Percentiles rank a stretch among this genome's conserved stretches.
These are phyloP conservation scores for Ophiodon elongatus DNA, from an alignment of 2,113 vertebrate genomes.

Conservation along the genomic window DNA sequence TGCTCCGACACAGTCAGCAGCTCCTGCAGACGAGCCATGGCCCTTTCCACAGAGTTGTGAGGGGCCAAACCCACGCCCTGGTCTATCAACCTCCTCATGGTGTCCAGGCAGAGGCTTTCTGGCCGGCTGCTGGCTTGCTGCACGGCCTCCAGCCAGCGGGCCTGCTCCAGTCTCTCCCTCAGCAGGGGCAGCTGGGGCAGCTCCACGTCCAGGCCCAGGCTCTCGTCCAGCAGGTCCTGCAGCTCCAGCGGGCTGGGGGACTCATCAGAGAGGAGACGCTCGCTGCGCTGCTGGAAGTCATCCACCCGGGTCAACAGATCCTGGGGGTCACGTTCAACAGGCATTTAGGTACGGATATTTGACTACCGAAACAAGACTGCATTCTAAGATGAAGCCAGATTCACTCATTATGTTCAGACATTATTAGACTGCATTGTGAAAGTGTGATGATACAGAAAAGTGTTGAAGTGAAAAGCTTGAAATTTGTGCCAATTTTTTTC, in stretches of 20 bases:
- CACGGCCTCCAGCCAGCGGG: conserved; percentile 94
- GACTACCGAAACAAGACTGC: neutral
- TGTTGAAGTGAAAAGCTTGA: neutral
- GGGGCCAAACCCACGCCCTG: conserved; percentile 94
- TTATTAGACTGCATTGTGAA: neutral
- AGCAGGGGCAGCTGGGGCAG: conserved; percentile 90
- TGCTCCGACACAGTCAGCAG: conserved; percentile 95
- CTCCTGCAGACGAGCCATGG: conserved; percentile 96
- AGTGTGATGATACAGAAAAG: neutral
- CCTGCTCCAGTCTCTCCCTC: conserved; percentile 91
- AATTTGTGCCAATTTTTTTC: neutral
- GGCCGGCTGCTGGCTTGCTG: conserved; percentile 88
- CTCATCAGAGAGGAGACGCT: conserved; percentile 89
- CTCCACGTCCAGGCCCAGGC: conserved; percentile 94
- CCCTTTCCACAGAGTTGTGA: conserved; percentile 91
- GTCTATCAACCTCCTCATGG: conserved; percentile 96
- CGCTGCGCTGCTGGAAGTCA: conserved; percentile 91
- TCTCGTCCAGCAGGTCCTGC: conserved; percentile 91
- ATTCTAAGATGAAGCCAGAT: neutral
- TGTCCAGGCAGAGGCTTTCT: conserved; percentile 88
- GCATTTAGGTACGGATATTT: neutral
- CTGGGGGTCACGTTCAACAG: conserved; percentile 73
- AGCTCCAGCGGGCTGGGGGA: conserved; percentile 87
- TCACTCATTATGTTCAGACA: neutral
- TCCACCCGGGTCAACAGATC: conserved; percentile 93